phyloP scores from a whole-genome alignment of 2,888 invertebrate genomes.

The Tipula vernalis region DNA sequence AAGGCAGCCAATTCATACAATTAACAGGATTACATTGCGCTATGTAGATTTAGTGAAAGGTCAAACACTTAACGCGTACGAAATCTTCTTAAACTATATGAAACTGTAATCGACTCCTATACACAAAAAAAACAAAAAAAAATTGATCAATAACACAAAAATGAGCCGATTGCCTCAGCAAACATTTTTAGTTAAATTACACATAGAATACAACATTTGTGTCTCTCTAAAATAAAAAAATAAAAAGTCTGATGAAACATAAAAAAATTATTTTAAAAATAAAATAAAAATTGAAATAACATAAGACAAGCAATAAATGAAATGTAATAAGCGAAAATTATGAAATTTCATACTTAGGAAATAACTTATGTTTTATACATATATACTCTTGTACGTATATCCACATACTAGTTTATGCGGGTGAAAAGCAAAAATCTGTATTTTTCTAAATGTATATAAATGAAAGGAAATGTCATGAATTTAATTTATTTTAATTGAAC shows the following conservation, averaged over 20 bases:
- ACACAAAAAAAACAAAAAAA: not conserved
- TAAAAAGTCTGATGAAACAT: not conserved
- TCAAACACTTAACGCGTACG: not conserved
- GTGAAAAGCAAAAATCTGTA: slow-evolving; percentile 4
- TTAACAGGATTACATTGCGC: no score
- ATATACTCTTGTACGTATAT: not conserved
- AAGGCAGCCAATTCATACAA: not conserved
- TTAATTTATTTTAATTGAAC: slow-evolving; percentile 4
- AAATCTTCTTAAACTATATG: not conserved
- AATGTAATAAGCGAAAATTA: slow-evolving; percentile 10
- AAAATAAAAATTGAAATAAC: slow-evolving; percentile 8
- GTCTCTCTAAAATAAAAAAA: not conserved
- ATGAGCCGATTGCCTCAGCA: not conserved
- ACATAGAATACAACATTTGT: not conserved
- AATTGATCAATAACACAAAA: not conserved
- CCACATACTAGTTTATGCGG: not conserved
- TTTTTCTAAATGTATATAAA: not conserved
- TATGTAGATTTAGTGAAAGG: not conserved
- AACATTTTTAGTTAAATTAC: not conserved
- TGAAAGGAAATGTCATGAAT: slow-evolving; percentile 4
- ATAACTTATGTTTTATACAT: not conserved
- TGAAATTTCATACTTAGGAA: slow-evolving; percentile 10
- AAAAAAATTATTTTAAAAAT: not conserved
- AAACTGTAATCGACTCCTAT: not conserved
- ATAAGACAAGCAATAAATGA: slow-evolving; percentile 8